These are phyloP conservation scores for Eupithecia tripunctaria DNA, from an alignment of 2,888 invertebrate species.

Conservation along the genomic window DNA sequence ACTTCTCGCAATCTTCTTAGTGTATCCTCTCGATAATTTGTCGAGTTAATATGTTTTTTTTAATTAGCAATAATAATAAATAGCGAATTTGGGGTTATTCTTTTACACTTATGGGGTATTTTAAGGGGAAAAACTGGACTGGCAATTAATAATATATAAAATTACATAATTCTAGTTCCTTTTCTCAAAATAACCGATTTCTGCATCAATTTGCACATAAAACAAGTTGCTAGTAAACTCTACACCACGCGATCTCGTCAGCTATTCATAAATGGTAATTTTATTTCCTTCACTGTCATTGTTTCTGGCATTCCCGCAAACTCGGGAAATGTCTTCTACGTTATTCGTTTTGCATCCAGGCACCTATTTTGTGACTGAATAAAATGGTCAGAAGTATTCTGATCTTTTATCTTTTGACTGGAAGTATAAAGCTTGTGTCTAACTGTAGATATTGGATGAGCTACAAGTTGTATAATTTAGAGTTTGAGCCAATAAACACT, in stretches of 20 bases:
- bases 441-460: background rate
- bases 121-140: no score
- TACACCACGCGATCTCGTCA: conserved; percentile 30
- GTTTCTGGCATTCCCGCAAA: conserved; percentile 37
- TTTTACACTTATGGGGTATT: no score
- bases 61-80: no score
- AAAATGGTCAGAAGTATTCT: conserved; percentile 1
- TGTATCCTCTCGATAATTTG: no score
- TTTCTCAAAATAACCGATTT: background rate
- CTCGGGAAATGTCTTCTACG: conserved; percentile 22
- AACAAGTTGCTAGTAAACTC: conserved; percentile 2
- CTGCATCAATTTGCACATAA: conserved; percentile 13
- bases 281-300: conserved; percentile 43
- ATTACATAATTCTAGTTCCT: background rate
- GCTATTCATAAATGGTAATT: conserved; percentile 47
- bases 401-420: background rate
- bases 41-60: no score
- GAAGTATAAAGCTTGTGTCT: background rate
- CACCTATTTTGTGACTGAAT: conserved; percentile 1
- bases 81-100: no score
- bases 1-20: no score
- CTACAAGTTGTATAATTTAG: background rate
- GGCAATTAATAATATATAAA: no score
- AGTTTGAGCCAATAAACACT: background rate
- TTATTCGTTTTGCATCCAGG: conserved; percentile 28